Base-by-base conservation (phyloP, 2,113 vertebrate species). In the Triplophysa dalaica region DNA sequence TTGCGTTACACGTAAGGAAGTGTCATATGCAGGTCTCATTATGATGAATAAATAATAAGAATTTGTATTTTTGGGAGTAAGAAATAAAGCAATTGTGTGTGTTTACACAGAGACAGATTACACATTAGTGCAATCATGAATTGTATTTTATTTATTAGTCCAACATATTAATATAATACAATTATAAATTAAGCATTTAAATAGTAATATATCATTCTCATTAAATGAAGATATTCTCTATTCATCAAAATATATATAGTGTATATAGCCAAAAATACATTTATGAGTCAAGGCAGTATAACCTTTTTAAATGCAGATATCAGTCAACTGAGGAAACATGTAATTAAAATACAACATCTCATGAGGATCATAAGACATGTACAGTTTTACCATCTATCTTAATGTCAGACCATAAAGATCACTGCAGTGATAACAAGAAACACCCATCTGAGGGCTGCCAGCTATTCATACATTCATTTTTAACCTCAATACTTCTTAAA, bases 231-330 rank as follows among this genome's bases (percentile, higher is more conserved):
- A 41, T 13, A 50, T 29, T 38, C 33, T 38, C 33, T 8, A 38
- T 38, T 38, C 5, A 29, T 48, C 3, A 74, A 29, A 26, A 17
- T 21, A 68, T 10, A 41, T 58, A 13, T 48, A 26, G 19, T 38
- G 54, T 68, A 41, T 17, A 50, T 77, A 29, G 70, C 38, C 64
- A 72, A 75, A 64, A 75, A 84, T 87, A 88, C 86, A 86, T 68
- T 89, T 82, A 88, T 82, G 86, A 87, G 84, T 88, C 82, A 89
- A 86, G 72, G 66, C 79, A 52, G 68, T 19, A 61, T 6, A 73
- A 33, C 33, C 7, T 54, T 60, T 8, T n/a, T 14, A 26, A 29
- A 21, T 33, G 29, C 16, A 41, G 17, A 58, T 21, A 60, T 38
- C 22, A 50, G 16, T 54, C 21, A 19, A 29, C 52, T 58, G 24